phyloP scores from a whole-genome alignment of 2,113 vertebrate genomes.

The Podarcis cretensis region DNA sequence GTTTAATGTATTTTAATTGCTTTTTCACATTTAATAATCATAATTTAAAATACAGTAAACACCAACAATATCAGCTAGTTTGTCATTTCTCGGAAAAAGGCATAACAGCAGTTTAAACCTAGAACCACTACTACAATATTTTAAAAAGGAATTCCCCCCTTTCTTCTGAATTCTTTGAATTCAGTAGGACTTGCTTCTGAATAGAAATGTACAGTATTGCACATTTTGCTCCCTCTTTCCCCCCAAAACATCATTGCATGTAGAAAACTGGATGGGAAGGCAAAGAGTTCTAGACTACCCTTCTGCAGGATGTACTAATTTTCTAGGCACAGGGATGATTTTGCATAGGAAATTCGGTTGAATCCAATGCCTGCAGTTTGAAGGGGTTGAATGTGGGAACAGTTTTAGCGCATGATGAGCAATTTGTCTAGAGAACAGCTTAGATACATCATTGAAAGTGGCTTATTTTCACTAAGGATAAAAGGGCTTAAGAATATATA shows the following conservation, averaged over 20 bases:
- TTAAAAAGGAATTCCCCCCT: neutral
- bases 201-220: no score
- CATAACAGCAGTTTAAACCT: no score
- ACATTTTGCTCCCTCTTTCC: no score
- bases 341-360: neutral
- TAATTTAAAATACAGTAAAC: no score
- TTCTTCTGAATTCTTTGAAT: no score
- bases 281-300: neutral
- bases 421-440: neutral
- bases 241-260: neutral
- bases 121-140: neutral
- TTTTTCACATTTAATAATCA: no score
- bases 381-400: neutral
- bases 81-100: no score
- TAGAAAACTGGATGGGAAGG: neutral
- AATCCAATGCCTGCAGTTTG: conserved; percentile 1
- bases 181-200: no score
- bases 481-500: neutral
- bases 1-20: no score
- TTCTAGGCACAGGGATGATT: neutral
- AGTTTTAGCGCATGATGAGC: neutral
- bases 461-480: neutral
- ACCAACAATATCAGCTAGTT: no score
- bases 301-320: neutral
- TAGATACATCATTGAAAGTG: conserved; percentile 28